Percentiles rank a stretch among this genome's conserved stretches.
Conservation (phyloP, 2,113 vertebrate species). For the Spermophilus dauricus region DNA sequence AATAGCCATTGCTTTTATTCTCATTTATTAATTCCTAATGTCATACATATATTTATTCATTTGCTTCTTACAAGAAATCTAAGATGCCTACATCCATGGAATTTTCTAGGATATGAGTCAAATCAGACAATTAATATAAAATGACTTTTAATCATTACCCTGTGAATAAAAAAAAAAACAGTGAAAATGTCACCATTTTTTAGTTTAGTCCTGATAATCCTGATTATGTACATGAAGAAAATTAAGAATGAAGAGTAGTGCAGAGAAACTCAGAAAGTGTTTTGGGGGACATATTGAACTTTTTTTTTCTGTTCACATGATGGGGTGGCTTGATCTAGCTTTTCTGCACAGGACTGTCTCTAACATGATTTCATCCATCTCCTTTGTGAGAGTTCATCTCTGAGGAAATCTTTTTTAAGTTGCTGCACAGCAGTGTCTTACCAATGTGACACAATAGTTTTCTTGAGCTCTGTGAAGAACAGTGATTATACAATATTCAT, state of each 20-base stretch:
- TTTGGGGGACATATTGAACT: not conserved
- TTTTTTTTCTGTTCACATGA: not conserved
- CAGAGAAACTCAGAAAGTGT: not conserved
- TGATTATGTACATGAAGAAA: not conserved
- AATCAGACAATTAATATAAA: not conserved
- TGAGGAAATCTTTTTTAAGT: not conserved
- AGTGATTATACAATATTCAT: constrained; percentile 36
- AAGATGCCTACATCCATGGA: not conserved
- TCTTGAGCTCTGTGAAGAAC: not conserved
- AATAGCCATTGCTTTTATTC: not conserved
- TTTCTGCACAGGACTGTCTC: not conserved
- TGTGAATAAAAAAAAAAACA: not conserved
- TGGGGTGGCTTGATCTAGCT: not conserved
- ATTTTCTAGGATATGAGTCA: not conserved
- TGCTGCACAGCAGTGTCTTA: not conserved
- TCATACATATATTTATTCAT: not conserved
- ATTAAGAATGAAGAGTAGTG: not conserved
- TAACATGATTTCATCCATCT: not conserved
- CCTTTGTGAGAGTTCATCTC: not conserved
- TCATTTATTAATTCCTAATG: not conserved
- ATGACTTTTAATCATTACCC: not conserved
- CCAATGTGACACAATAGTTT: not conserved
- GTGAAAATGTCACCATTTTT: not conserved
- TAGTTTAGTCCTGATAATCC: not conserved
- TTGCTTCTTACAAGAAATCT: not conserved